Percentiles rank a stretch among this genome's conserved stretches.
phyloP scores from a whole-genome alignment of 1,140 invertebrate species.

The Drosophila melanica region DNA sequence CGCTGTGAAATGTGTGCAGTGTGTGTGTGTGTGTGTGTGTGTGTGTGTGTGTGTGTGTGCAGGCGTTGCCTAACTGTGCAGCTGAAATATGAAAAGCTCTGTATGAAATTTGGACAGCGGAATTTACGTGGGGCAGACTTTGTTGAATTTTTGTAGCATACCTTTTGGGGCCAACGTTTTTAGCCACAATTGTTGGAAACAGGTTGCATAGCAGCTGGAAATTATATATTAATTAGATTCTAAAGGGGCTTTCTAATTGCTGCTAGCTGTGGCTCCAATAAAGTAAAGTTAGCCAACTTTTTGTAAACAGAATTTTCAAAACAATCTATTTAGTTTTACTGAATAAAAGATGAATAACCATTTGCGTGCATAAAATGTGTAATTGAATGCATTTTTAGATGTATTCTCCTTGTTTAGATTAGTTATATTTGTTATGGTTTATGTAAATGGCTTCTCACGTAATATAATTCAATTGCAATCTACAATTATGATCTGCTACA shows the following conservation, averaged over 20 bases:
- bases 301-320: not conserved
- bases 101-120: slow-evolving; percentile 26
- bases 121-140: slow-evolving; percentile 8
- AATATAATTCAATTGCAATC: slow-evolving; percentile 51
- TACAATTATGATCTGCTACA: slow-evolving; percentile 30
- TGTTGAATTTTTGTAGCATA: slow-evolving; percentile 40
- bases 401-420: too few relatives aligned
- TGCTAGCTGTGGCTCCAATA: not conserved
- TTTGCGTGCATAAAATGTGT: not conserved
- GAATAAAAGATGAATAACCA: not conserved
- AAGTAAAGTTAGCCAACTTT: not conserved
- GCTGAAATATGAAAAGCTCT: slow-evolving; percentile 22
- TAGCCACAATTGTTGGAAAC: slow-evolving; percentile 7
- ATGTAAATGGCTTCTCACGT: slow-evolving; percentile 35
- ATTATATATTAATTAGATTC: slow-evolving; percentile 44
- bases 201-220: slow-evolving; percentile 16
- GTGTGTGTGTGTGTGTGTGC: slow-evolving; percentile 1
- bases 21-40: not conserved
- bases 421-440: slow-evolving; percentile 7
- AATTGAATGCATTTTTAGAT: too few relatives aligned
- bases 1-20: not conserved
- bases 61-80: slow-evolving; percentile 6
- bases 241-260: slow-evolving; percentile 16
- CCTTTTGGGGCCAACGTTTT: slow-evolving; percentile 27
- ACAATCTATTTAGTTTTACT: not conserved